Conservation (phyloP, 1,140 invertebrate genomes). For the Oryzaephilus surinamensis region DNA sequence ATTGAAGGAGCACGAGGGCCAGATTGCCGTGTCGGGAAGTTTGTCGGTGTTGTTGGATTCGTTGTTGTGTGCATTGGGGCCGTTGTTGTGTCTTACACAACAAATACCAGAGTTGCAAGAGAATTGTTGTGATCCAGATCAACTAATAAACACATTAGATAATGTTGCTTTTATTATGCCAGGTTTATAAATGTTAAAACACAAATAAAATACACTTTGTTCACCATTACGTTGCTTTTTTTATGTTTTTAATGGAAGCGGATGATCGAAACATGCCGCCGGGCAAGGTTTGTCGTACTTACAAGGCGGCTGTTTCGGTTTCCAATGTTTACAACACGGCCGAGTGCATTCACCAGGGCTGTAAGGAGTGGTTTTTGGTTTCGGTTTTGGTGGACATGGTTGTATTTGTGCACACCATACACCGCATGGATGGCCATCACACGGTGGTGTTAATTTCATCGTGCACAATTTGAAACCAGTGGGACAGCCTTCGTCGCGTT, state of each 20-base stretch:
- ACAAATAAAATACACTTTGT: neutral
- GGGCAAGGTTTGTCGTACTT: constrained; percentile 30
- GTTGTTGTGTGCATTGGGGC: constrained; percentile 82
- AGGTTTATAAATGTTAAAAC: constrained; percentile 54
- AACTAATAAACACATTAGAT: constrained; percentile 70
- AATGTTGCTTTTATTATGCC: constrained; percentile 97
- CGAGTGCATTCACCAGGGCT: constrained; percentile 21
- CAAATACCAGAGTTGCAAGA: constrained; percentile 61
- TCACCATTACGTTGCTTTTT: neutral
- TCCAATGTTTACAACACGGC: constrained; percentile 31
- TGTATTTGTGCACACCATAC: constrained; percentile 25
- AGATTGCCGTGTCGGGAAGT: constrained; percentile 89
- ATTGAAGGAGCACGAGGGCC: constrained; percentile 87
- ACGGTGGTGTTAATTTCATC: constrained; percentile 25
- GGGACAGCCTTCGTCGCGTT: constrained; percentile 13
- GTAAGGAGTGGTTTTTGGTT: constrained; percentile 12
- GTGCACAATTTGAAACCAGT: constrained; percentile 29
- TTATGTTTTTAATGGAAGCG: too few relatives aligned
- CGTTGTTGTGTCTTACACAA: constrained; percentile 77
- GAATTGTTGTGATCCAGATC: constrained; percentile 57
- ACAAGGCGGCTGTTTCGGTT: constrained; percentile 28
- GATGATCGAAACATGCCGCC: constrained; percentile 32
- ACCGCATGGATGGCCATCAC: constrained; percentile 23
- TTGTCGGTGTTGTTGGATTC: constrained; percentile 91
- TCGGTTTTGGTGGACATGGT: constrained; percentile 26